Conservation (phyloP, 2,888 invertebrate genomes). For the Catocala fraxini region DNA sequence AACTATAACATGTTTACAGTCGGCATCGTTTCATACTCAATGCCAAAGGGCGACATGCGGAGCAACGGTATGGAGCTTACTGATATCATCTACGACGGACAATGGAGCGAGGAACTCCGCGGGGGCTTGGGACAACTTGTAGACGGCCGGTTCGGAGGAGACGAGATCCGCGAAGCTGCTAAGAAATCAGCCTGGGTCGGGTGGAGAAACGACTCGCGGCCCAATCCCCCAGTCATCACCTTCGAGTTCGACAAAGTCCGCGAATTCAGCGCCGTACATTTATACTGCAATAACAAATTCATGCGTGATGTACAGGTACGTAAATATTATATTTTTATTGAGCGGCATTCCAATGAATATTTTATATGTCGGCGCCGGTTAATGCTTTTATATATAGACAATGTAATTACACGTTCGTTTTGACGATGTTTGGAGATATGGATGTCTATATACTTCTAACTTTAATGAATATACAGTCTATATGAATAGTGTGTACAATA, state of each 20-base stretch:
- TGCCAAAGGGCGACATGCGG: slow-evolving; percentile 95
- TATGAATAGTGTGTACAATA: not conserved
- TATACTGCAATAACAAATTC: slow-evolving; percentile 95
- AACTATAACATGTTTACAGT: slow-evolving; percentile 81
- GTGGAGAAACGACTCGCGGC: slow-evolving; percentile 93
- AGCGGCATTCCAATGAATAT: not conserved
- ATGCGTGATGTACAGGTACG: slow-evolving; percentile 93
- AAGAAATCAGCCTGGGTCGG: slow-evolving; percentile 94
- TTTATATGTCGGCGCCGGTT: not conserved
- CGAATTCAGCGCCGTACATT: slow-evolving; percentile 94
- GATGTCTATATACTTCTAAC: not conserved
- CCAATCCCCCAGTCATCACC: slow-evolving; percentile 89
- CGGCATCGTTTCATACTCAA: slow-evolving; percentile 94
- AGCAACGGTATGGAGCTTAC: slow-evolving; percentile 93
- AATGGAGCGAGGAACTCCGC: slow-evolving; percentile 92
- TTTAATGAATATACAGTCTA: not conserved
- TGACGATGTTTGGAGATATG: not conserved
- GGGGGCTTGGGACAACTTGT: slow-evolving; percentile 95
- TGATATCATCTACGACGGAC: slow-evolving; percentile 95
- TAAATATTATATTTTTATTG: slow-evolving; percentile 5
- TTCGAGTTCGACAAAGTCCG: slow-evolving; percentile 96
- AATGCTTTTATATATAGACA: not conserved
- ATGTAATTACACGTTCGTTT: slow-evolving; percentile 1
- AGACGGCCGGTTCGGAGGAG: slow-evolving; percentile 93
- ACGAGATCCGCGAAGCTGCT: slow-evolving; percentile 88